phyloP scores from a whole-genome alignment of 2,888 invertebrate species.

The Luperina testacea region DNA sequence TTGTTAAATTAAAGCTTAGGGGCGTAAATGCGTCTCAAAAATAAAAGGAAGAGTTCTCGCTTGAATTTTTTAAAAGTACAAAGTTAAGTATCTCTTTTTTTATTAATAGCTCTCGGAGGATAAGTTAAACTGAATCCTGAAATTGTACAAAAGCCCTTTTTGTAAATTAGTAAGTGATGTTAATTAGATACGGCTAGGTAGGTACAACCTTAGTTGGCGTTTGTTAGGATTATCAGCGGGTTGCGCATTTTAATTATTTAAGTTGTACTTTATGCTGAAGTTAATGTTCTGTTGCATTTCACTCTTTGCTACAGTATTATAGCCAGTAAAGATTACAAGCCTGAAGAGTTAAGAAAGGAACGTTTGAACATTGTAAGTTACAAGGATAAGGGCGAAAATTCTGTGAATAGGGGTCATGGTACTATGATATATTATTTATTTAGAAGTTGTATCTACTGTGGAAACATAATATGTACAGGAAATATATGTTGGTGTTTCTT shows the following conservation, averaged over 20 bases:
- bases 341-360: not conserved
- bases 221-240: constrained; percentile 26
- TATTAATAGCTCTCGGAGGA: constrained; percentile 54
- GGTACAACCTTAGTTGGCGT: constrained; percentile 18
- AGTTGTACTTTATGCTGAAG: constrained; percentile 13
- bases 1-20: constrained; percentile 58
- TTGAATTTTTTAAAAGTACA: constrained; percentile 33
- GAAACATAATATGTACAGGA: not conserved
- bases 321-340: constrained; percentile 4
- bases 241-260: constrained; percentile 34
- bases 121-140: constrained; percentile 47
- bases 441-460: not conserved
- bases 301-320: constrained; percentile 21
- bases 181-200: constrained; percentile 53
- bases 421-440: not conserved
- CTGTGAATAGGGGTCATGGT: not conserved
- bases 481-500: not conserved
- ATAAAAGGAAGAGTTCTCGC: constrained; percentile 30
- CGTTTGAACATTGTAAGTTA: not conserved
- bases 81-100: constrained; percentile 42
- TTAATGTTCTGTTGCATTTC: constrained; percentile 28
- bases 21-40: constrained; percentile 25
- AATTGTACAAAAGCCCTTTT: constrained; percentile 42
- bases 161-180: constrained; percentile 50
- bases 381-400: not conserved